phyloP scores from a whole-genome alignment of 2,888 invertebrate genomes.

The Sarcophaga rosellei region DNA sequence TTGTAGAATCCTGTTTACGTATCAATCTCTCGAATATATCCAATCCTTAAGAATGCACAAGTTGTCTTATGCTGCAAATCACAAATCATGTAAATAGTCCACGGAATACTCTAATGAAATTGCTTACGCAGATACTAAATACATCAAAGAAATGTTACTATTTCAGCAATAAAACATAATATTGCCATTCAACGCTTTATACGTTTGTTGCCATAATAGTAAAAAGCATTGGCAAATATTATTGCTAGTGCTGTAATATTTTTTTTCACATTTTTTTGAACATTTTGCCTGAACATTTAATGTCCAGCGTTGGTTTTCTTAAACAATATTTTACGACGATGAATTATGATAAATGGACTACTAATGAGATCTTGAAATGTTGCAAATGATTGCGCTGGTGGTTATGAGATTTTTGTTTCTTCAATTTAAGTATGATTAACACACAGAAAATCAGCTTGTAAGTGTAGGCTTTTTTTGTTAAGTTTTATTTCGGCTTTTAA shows the following conservation, averaged over 20 bases:
- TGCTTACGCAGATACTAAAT: no score
- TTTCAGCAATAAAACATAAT: no score
- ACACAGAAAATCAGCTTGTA: neutral
- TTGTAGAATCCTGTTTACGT: no score
- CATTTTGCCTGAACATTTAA: slow-evolving; percentile 47
- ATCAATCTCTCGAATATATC: no score
- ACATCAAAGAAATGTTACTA: no score
- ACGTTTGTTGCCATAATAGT: no score
- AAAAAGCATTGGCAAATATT: slow-evolving; percentile 9
- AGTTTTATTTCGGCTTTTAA: slow-evolving; percentile 32
- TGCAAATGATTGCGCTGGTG: slow-evolving; percentile 1
- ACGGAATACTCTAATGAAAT: no score
- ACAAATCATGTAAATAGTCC: no score
- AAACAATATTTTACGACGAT: slow-evolving; percentile 47
- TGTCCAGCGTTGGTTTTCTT: slow-evolving; percentile 45
- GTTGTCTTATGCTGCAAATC: no score
- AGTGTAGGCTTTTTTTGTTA: slow-evolving; percentile 7
- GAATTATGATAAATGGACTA: slow-evolving; percentile 66
- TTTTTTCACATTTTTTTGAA: slow-evolving; percentile 14
- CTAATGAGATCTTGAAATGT: slow-evolving; percentile 66
- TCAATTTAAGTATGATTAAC: neutral
- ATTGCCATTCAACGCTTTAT: no score
- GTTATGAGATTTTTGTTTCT: neutral
- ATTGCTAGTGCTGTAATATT: neutral
- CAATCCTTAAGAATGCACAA: no score